Base-by-base conservation (phyloP, 2,113 vertebrate genomes). In the Kryptolebias marmoratus region DNA sequence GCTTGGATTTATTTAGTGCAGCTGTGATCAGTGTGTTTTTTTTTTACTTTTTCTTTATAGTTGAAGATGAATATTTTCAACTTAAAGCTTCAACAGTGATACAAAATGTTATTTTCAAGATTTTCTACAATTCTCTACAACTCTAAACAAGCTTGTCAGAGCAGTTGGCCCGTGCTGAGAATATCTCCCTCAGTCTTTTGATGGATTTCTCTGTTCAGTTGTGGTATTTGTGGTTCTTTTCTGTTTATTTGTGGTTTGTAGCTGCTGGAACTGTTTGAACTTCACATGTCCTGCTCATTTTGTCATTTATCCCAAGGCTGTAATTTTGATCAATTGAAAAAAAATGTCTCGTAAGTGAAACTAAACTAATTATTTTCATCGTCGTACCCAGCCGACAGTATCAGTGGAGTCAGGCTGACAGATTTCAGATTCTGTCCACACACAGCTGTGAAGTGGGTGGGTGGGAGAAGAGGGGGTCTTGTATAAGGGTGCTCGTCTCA, bases 361-460 rank as follows among this genome's bases (percentile, higher is more conserved):
- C 71, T 61, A 72, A 74, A 56, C 30, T 49, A 53, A 62, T 67
- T 54, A 11, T 74, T 58, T 65, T 78, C 11, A 8, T 50, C 60
- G 30, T 78, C 54, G 55, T 44, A 22, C 10, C 15, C 71, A 22
- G 53, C 63, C 63, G 74, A 81, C 22, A 12, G 62, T 47, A 53
- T 68, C 47, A 64, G 36, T 58, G 50, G 47, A 65, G 64, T 58
- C 32, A 69, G 32, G 42, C 14, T 6, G 39, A 54, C 32, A 36
- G 63, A 72, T 79, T 88, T 76, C 55, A 76, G 27, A 88, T 83
- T 82, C 72, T 48, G 14, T 59, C 71, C 73, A 45, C 77, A 63
- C 22, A 31, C 56, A 9, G 58, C 47, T 18, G 60, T 60, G 61
- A 63, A 64, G 68, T 30, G 50, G 12, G 59, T 31, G 58, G 65